Percentiles rank a stretch among this genome's conserved stretches.
These are phyloP conservation scores for Collichthys lucidus DNA, from an alignment of 2,113 vertebrate genomes.

Conservation along the genomic window DNA sequence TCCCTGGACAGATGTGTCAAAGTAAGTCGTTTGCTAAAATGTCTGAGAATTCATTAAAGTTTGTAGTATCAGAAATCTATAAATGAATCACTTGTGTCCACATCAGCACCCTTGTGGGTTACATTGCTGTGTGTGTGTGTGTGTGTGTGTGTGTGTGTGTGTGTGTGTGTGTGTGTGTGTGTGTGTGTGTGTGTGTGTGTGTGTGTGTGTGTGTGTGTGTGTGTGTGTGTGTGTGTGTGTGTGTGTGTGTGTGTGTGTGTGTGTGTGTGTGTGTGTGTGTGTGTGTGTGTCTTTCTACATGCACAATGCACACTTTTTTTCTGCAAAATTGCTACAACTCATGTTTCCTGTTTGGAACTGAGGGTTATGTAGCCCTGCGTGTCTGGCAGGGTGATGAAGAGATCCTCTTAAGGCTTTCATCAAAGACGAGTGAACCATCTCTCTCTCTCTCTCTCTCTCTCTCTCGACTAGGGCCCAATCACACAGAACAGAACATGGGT, in stretches of 20 bases:
- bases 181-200: too few relatives aligned
- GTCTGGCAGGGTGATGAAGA: constrained; percentile 49
- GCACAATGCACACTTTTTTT: too few relatives aligned
- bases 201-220: too few relatives aligned
- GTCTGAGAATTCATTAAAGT: neutral
- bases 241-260: neutral
- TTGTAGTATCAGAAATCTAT: neutral
- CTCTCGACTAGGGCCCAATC: constrained; percentile 28
- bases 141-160: too few relatives aligned
- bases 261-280: neutral
- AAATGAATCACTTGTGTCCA: neutral
- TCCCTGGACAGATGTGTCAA: too few relatives aligned
- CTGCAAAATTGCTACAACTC: neutral
- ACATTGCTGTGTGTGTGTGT: too few relatives aligned
- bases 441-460: too few relatives aligned
- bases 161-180: too few relatives aligned
- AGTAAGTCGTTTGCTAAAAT: neutral
- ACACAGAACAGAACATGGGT: constrained; percentile 33
- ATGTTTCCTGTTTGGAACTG: neutral
- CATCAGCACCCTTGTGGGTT: neutral
- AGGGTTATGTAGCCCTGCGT: constrained; percentile 14
- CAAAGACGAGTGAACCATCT: constrained; percentile 52
- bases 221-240: neutral
- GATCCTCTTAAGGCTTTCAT: constrained; percentile 57
- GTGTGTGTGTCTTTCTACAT: neutral